Evolutionary conservation across 1,140 invertebrate genomes (phyloP).

Genomic region (Sminthurinus signatus): DNA sequence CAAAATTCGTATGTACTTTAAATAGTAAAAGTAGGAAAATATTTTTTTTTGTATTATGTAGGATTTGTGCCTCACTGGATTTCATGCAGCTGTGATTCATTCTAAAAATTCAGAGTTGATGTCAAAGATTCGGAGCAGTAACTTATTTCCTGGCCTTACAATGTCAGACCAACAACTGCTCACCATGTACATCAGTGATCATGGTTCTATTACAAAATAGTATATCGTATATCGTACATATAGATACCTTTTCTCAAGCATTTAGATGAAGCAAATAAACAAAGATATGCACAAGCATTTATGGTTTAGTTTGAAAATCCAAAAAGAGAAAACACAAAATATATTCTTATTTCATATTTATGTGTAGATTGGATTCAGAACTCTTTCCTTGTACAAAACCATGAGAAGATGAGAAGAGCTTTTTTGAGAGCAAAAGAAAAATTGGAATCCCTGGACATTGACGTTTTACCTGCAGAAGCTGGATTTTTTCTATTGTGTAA

Average conservation of each 20-base stretch:
- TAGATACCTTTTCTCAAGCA: too few relatives aligned
- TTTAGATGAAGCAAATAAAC: too few relatives aligned
- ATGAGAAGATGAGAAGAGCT: conserved; percentile 14
- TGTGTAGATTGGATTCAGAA: conserved; percentile 16
- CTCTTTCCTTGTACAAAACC: conserved; percentile 1
- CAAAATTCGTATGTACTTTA: too few relatives aligned
- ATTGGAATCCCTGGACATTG: conserved; percentile 7
- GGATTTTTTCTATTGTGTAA: conserved; percentile 16
- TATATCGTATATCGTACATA: too few relatives aligned
- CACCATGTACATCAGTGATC: conserved; percentile 8
- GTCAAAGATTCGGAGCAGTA: neutral
- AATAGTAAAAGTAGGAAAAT: too few relatives aligned
- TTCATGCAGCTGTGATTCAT: conserved; percentile 14
- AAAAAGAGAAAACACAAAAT: too few relatives aligned
- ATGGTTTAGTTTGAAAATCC: too few relatives aligned
- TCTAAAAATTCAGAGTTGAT: neutral
- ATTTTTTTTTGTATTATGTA: conserved; percentile 1
- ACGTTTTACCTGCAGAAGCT: conserved; percentile 16
- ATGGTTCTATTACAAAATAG: conserved; percentile 5
- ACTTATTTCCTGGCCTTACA: neutral
- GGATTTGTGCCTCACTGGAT: conserved; percentile 14
- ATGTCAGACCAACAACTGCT: conserved; percentile 8
- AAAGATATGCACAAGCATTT: too few relatives aligned
- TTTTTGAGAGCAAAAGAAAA: conserved; percentile 9
- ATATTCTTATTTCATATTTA: neutral